Percentiles rank a stretch among this genome's conserved stretches.
Evolutionary conservation across 2,113 vertebrate species (phyloP).

Genomic region (Mellivora capensis): DNA sequence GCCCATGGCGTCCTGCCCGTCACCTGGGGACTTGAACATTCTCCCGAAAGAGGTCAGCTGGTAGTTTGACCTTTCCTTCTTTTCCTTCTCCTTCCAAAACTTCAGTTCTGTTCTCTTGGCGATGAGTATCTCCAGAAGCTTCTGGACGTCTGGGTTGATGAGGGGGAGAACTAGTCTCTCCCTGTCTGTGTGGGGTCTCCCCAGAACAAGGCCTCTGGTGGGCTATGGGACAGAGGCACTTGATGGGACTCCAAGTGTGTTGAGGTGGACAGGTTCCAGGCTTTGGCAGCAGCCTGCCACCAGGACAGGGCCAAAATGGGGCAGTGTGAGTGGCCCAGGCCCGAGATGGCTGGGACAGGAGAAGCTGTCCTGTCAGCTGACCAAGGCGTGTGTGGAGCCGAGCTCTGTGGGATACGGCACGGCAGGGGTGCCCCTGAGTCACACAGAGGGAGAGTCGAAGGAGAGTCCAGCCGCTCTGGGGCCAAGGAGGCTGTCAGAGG

Average conservation of each 20-base stretch:
- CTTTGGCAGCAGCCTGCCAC: neutral
- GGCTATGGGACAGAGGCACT: too few relatives aligned
- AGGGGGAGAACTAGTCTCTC: neutral
- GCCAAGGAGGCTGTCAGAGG: neutral
- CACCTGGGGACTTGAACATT: too few relatives aligned
- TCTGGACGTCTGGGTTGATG: neutral
- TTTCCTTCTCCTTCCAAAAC: neutral
- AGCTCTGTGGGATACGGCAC: neutral
- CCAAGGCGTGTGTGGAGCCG: rapidly evolving
- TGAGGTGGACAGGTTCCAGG: neutral
- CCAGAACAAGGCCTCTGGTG: too few relatives aligned
- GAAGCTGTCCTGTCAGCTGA: neutral
- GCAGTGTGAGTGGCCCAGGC: rapidly evolving
- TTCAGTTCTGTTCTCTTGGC: neutral
- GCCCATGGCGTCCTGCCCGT: neutral
- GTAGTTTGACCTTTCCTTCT: neutral
- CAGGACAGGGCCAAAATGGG: neutral
- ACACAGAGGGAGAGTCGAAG: neutral
- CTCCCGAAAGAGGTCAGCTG: neutral
- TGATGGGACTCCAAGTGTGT: rapidly evolving
- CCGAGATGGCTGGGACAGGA: neutral
- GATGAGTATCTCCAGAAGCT: neutral
- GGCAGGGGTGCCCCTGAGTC: neutral
- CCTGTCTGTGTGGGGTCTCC: neutral
- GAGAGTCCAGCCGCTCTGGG: too few relatives aligned